Evolutionary conservation across 2,797 vertebrate species (phyloP).

Genomic region (Sus cebifrons): DNA sequence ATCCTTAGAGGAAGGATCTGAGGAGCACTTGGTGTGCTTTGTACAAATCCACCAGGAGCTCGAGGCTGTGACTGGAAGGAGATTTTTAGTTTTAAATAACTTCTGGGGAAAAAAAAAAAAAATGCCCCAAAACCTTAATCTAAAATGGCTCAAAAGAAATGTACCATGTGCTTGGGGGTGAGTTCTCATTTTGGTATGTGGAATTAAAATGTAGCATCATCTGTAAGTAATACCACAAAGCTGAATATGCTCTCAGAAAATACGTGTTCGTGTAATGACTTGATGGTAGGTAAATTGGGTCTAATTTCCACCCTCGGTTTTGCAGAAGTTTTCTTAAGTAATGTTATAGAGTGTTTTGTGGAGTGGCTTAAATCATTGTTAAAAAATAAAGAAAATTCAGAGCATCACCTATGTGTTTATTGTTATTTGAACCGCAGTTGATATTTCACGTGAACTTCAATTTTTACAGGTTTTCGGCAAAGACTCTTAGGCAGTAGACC

Average conservation of each 20-base stretch:
- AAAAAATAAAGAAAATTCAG: conserved; percentile 77
- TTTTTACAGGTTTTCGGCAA: neutral
- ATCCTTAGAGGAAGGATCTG: rapidly evolving
- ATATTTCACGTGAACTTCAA: neutral
- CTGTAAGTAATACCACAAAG: neutral
- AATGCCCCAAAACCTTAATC: neutral
- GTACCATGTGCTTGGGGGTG: neutral
- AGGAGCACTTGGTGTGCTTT: neutral
- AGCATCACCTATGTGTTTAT: neutral
- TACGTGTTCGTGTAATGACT: neutral
- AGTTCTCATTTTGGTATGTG: neutral
- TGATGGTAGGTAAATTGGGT: neutral
- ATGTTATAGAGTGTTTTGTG: conserved; percentile 37
- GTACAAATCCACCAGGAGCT: neutral
- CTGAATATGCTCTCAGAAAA: conserved; percentile 28
- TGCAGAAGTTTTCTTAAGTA: conserved; percentile 46
- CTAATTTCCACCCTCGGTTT: neutral
- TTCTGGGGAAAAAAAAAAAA: neutral
- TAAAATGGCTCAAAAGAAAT: conserved; percentile 14
- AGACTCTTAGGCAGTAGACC: neutral
- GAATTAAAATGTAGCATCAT: neutral
- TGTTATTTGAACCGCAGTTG: conserved; percentile 23
- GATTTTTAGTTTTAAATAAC: conserved; percentile 17
- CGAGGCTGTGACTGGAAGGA: neutral
- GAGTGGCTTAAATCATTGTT: conserved; percentile 61